Conservation (phyloP, 1,140 invertebrate species). For the Rhynchophorus ferrugineus region DNA sequence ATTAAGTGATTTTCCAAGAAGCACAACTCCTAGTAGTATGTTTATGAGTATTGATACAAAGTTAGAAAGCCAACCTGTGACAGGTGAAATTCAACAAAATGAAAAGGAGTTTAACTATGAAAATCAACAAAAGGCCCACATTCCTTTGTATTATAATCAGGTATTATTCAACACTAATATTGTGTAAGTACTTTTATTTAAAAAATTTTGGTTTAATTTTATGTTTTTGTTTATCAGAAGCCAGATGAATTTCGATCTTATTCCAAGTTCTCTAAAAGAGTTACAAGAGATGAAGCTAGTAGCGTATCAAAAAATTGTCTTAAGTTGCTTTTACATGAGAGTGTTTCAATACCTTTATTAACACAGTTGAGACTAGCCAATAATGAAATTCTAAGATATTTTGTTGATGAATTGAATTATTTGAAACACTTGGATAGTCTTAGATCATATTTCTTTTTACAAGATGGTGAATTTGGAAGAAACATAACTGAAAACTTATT, state of each 20-base stretch:
- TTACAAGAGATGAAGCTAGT: slow-evolving; percentile 21
- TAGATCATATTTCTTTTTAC: slow-evolving; percentile 64
- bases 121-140: neutral
- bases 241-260: neutral
- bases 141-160: too few species aligned
- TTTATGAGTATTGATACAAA: slow-evolving; percentile 23
- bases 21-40: slow-evolving; percentile 20
- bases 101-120: slow-evolving; percentile 30
- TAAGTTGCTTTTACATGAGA: slow-evolving; percentile 49
- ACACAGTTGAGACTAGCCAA: slow-evolving; percentile 60
- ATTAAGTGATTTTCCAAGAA: slow-evolving; percentile 17
- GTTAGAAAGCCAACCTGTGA: slow-evolving; percentile 24
- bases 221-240: slow-evolving; percentile 1
- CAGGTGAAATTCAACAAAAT: slow-evolving; percentile 23
- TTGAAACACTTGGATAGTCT: slow-evolving; percentile 62
- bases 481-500: slow-evolving; percentile 60
- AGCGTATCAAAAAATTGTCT: slow-evolving; percentile 22
- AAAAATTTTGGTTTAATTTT: too few species aligned
- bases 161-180: too few species aligned
- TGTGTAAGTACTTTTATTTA: too few species aligned
- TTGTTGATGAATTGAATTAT: slow-evolving; percentile 57
- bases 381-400: slow-evolving; percentile 61
- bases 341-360: slow-evolving; percentile 57
- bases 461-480: slow-evolving; percentile 68
- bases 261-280: slow-evolving; percentile 20